A percentile compares a stretch with the other conserved stretches of the same genome.
Evolutionary conservation across 1,140 invertebrate genomes (phyloP).

Genomic region (Trinorchestia longiramus): DNA sequence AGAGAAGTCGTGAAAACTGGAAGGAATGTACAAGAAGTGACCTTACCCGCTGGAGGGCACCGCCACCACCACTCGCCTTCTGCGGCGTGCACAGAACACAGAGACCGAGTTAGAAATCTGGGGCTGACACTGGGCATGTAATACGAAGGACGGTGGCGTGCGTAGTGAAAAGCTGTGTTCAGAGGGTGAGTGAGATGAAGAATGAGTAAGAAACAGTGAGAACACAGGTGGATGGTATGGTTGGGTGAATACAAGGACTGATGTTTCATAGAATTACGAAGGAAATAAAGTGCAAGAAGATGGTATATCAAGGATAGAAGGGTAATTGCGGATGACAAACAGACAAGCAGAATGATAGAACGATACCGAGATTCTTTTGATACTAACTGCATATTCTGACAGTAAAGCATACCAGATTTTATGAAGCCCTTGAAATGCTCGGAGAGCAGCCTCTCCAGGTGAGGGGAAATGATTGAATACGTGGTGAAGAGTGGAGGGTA

Average conservation of each 20-base stretch:
- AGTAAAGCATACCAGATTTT: no score
- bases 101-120: background rate
- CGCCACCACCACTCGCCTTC: slow-evolving; percentile 19
- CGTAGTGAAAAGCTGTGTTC: no score
- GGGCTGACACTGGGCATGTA: background rate
- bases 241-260: no score
- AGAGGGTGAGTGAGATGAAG: no score
- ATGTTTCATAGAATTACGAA: no score
- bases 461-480: no score
- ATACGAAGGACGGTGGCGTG: background rate
- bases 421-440: no score
- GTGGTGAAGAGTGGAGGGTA: background rate
- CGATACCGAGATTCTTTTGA: background rate
- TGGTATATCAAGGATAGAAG: no score
- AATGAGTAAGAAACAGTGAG: background rate
- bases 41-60: background rate
- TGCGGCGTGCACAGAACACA: slow-evolving; percentile 2
- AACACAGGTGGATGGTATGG: background rate
- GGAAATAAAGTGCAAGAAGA: no score
- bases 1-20: background rate
- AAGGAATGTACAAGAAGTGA: slow-evolving; percentile 23
- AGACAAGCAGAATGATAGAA: background rate
- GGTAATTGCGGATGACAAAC: no score
- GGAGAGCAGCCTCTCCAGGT: no score
- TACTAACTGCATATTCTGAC: background rate